Evolutionary conservation across 2,888 invertebrate genomes (phyloP).

Genomic region (Drosophila austrosaltans): DNA sequence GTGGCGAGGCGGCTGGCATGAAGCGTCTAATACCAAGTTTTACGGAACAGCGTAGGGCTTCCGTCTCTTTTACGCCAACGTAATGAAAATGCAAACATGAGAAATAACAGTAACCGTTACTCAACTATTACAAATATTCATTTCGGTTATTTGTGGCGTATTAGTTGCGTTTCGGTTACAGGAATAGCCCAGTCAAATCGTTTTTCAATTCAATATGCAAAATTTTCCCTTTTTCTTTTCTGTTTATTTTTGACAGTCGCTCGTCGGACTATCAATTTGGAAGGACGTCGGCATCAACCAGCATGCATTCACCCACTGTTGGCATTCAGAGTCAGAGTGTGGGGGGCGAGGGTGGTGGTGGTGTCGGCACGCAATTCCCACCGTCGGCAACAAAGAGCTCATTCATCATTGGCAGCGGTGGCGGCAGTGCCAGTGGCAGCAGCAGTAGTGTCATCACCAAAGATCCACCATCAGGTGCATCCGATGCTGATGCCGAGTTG

Average conservation of each 20-base stretch:
- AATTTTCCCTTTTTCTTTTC: neutral
- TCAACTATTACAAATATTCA: too few relatives aligned
- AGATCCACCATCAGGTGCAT: slow-evolving; percentile 52
- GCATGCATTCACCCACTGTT: slow-evolving; percentile 72
- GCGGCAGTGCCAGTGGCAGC: slow-evolving; percentile 29
- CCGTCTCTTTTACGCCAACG: slow-evolving; percentile 82
- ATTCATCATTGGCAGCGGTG: slow-evolving; percentile 50
- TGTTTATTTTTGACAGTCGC: slow-evolving; percentile 46
- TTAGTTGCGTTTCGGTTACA: too few relatives aligned
- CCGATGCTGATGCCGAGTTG: slow-evolving; percentile 59
- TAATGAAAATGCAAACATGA: slow-evolving; percentile 38
- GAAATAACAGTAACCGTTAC: too few relatives aligned
- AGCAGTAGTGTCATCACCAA: slow-evolving; percentile 47
- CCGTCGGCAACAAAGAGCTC: slow-evolving; percentile 26
- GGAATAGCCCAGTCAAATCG: too few relatives aligned
- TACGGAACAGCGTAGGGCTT: slow-evolving; percentile 82
- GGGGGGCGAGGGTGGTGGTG: neutral
- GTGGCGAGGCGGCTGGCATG: slow-evolving; percentile 85
- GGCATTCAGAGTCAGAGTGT: slow-evolving; percentile 30
- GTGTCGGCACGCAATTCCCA: slow-evolving; percentile 27
- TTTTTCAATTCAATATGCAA: neutral
- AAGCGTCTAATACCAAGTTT: slow-evolving; percentile 80
- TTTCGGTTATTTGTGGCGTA: too few relatives aligned
- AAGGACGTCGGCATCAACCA: slow-evolving; percentile 33
- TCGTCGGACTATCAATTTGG: slow-evolving; percentile 73